phyloP scores from a whole-genome alignment of 1,140 invertebrate genomes.

The Bombus sylvicola region DNA sequence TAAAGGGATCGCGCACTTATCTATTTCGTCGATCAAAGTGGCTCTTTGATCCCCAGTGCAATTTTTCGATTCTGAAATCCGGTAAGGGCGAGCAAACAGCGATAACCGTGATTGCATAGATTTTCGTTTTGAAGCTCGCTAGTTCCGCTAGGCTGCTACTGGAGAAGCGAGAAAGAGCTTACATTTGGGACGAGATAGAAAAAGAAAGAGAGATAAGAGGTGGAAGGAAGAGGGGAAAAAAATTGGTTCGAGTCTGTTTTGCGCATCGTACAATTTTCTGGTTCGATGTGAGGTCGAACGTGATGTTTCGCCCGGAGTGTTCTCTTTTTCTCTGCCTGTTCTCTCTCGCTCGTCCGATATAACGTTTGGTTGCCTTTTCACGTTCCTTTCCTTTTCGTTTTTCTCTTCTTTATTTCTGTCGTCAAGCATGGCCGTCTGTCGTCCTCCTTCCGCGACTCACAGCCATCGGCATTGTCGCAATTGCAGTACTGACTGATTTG shows the following conservation, averaged over 20 bases:
- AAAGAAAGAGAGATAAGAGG: slow-evolving; percentile 4
- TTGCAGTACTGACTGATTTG: slow-evolving; percentile 59
- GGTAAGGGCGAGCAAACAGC: slow-evolving; percentile 8
- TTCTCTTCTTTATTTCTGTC: slow-evolving; percentile 8
- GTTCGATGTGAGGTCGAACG: slow-evolving; percentile 61
- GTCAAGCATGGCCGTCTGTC: slow-evolving; percentile 17
- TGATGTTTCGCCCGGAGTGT: slow-evolving; percentile 60
- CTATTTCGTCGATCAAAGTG: slow-evolving; percentile 53
- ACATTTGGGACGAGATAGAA: slow-evolving; percentile 32
- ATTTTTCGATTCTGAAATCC: slow-evolving; percentile 49
- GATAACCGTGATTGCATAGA: slow-evolving; percentile 36
- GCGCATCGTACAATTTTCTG: slow-evolving; percentile 62
- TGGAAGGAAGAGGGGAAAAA: slow-evolving; percentile 2
- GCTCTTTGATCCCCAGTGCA: slow-evolving; percentile 57
- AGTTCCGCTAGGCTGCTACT: background rate
- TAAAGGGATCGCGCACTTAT: background rate
- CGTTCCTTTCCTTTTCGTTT: slow-evolving; percentile 13
- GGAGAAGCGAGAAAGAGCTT: background rate
- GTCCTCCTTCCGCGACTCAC: slow-evolving; percentile 23
- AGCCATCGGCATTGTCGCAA: slow-evolving; percentile 47
- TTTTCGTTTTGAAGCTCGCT: slow-evolving; percentile 52
- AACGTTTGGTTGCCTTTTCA: slow-evolving; percentile 31
- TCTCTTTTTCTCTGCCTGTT: background rate
- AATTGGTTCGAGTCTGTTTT: slow-evolving; percentile 63
- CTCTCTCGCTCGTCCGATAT: slow-evolving; percentile 14